phyloP scores from a whole-genome alignment of 2,888 invertebrate species.

The Coleophora flavipennella region DNA sequence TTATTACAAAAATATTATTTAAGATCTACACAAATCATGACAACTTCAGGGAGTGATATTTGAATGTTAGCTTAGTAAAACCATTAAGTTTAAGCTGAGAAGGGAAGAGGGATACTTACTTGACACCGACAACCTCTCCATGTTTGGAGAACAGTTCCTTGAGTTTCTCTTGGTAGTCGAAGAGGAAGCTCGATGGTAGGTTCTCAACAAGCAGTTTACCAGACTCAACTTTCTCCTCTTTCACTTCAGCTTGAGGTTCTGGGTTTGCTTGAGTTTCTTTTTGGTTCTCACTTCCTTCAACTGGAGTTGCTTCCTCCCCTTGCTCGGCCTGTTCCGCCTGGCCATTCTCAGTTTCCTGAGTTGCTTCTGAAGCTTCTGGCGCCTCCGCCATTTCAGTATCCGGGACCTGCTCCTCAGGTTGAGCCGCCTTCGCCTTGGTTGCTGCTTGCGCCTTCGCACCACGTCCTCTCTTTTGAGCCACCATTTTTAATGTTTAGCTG shows the following conservation, averaged over 20 bases:
- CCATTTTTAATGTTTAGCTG: slow-evolving; percentile 39
- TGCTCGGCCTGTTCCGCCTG: slow-evolving; percentile 36
- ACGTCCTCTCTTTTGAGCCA: slow-evolving; percentile 62
- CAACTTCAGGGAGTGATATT: slow-evolving; percentile 56
- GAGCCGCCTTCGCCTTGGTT: slow-evolving; percentile 44
- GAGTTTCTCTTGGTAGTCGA: slow-evolving; percentile 66
- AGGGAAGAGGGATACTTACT: slow-evolving; percentile 38
- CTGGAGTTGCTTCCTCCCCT: slow-evolving; percentile 16
- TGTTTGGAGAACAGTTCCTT: slow-evolving; percentile 64
- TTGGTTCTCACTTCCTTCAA: slow-evolving; percentile 1
- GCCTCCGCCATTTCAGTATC: slow-evolving; percentile 31
- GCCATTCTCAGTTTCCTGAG: slow-evolving; percentile 50
- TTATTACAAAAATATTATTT: slow-evolving; percentile 19
- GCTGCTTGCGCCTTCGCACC: slow-evolving; percentile 55
- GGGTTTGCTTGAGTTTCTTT: slow-evolving; percentile 17
- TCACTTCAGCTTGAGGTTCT: slow-evolving; percentile 40
- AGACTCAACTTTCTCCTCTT: slow-evolving; percentile 61
- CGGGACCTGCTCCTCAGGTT: slow-evolving; percentile 33
- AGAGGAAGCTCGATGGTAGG: slow-evolving; percentile 59
- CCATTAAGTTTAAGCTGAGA: neutral
- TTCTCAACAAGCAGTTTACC: slow-evolving; percentile 67
- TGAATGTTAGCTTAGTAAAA: slow-evolving; percentile 52
- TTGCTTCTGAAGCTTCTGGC: slow-evolving; percentile 35
- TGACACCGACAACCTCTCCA: slow-evolving; percentile 53
- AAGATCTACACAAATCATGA: slow-evolving; percentile 24